These are phyloP conservation scores for Circus cinereus DNA, from an alignment of 2,797 vertebrate species.

Conservation along the genomic window DNA sequence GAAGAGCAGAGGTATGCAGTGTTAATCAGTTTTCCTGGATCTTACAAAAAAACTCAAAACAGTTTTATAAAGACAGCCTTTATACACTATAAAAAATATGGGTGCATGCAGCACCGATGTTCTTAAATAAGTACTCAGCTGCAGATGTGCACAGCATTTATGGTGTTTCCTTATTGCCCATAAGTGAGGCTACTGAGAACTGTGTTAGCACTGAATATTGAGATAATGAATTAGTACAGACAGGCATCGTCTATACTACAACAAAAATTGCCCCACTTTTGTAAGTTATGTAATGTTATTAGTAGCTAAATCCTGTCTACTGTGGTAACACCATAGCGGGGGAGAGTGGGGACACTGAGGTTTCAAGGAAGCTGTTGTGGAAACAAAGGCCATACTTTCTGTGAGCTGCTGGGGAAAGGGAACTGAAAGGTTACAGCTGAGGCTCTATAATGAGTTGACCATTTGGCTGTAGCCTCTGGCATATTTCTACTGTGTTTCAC, in stretches of 20 bases:
- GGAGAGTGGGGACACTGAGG: background rate
- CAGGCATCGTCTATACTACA: background rate
- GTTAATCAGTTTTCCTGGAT: background rate
- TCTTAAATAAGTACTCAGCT: background rate
- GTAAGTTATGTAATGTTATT: background rate
- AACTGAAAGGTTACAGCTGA: background rate
- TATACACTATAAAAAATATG: background rate
- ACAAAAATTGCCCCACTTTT: background rate
- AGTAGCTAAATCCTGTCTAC: background rate
- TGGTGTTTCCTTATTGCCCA: background rate
- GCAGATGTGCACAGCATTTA: background rate
- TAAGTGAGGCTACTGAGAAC: background rate
- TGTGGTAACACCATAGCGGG: accelerated
- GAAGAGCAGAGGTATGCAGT: background rate
- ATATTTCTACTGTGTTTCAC: background rate
- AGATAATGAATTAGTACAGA: background rate
- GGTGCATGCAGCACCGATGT: background rate
- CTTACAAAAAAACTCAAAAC: background rate
- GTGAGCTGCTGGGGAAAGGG: background rate
- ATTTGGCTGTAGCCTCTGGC: background rate
- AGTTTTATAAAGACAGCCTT: background rate
- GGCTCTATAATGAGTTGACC: background rate
- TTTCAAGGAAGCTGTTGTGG: background rate
- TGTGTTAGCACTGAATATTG: background rate
- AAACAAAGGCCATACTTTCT: background rate